Evolutionary conservation across 2,113 vertebrate species (phyloP).

Genomic region (Eretmochelys imbricata): DNA sequence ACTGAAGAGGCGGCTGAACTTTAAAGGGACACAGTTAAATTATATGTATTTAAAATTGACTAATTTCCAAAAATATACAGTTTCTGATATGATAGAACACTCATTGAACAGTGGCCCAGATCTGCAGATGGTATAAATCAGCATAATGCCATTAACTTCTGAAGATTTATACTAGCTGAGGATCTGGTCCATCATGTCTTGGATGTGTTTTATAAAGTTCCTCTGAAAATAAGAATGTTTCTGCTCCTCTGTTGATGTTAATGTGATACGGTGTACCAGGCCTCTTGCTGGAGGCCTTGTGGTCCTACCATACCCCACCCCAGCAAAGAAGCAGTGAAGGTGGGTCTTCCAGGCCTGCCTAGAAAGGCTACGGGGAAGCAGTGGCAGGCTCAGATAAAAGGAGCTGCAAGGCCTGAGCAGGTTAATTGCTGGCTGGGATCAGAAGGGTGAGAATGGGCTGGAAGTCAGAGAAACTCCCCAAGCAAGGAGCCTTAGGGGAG

Average conservation of each 20-base stretch:
- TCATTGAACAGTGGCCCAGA: constrained; percentile 19
- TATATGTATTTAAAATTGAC: not conserved
- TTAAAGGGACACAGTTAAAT: not conserved
- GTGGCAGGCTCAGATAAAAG: too few relatives aligned
- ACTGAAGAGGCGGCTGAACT: not conserved
- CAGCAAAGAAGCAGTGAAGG: too few relatives aligned
- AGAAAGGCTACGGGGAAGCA: too few relatives aligned
- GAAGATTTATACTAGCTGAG: not conserved
- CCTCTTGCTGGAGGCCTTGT: too few relatives aligned
- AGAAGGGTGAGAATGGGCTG: too few relatives aligned
- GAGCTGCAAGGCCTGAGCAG: too few relatives aligned
- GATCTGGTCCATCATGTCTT: not conserved
- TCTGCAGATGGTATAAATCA: constrained; percentile 17
- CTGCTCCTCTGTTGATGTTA: constrained; percentile 1
- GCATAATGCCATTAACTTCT: constrained; percentile 25
- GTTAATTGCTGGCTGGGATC: too few relatives aligned
- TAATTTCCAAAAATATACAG: not conserved
- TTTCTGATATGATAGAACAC: constrained; percentile 26
- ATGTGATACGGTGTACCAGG: not conserved
- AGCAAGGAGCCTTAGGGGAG: too few relatives aligned
- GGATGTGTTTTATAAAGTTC: constrained; percentile 28
- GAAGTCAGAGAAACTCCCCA: too few relatives aligned
- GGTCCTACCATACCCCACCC: too few relatives aligned
- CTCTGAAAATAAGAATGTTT: not conserved
- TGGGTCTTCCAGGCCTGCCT: too few relatives aligned